Evolutionary conservation across 2,797 vertebrate genomes (phyloP).

Genomic region (Cetoscarus ocellatus): DNA sequence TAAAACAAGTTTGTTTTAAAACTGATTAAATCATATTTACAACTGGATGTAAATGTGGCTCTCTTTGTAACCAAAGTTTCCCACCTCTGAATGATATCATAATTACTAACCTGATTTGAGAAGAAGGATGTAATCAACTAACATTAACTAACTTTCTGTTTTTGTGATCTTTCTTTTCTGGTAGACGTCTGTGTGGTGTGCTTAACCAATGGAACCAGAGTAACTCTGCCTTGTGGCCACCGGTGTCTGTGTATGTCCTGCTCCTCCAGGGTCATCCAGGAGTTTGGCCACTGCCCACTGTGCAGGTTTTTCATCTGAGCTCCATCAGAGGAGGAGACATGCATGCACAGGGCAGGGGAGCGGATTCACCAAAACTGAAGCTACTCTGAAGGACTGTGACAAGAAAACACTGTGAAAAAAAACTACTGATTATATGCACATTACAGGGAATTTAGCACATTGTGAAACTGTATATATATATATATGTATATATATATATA

Average conservation of each 20-base stretch:
- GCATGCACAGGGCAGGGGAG: not conserved
- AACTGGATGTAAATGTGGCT: no score
- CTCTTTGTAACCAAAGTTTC: no score
- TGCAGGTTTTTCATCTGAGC: constrained; percentile 68
- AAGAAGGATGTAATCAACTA: not conserved
- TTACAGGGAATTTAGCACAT: no score
- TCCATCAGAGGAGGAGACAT: not conserved
- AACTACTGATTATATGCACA: not conserved
- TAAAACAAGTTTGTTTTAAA: no score
- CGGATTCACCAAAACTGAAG: constrained; percentile 8
- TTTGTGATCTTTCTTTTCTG: not conserved
- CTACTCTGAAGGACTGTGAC: constrained; percentile 7
- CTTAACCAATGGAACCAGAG: constrained; percentile 30
- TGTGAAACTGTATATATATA: no score
- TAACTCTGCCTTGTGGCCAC: constrained; percentile 83
- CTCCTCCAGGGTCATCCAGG: constrained; percentile 41
- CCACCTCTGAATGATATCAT: no score
- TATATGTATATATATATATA: no score
- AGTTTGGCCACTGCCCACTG: constrained; percentile 83
- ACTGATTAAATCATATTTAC: no score
- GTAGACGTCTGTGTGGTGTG: constrained; percentile 79
- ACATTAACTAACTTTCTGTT: constrained; percentile 6
- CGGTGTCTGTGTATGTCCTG: constrained; percentile 80
- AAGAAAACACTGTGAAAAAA: not conserved
- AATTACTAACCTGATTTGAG: not conserved